These are phyloP conservation scores for Chloroceryle aenea DNA, from an alignment of 2,113 vertebrate species.

Conservation along the genomic window DNA sequence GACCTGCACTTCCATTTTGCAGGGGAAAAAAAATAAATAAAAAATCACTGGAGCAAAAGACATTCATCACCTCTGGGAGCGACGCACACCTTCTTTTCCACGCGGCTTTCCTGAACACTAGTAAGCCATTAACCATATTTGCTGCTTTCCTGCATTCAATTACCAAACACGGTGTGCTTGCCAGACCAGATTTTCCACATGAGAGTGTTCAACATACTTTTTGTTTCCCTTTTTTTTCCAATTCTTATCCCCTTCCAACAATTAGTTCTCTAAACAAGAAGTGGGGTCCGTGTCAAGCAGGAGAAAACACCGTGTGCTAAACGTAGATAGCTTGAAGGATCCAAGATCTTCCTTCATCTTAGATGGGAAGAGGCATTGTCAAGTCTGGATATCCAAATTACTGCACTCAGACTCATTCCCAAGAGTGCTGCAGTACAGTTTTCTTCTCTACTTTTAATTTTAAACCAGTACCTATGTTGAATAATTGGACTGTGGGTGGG, in stretches of 20 bases:
- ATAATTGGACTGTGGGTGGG: not conserved
- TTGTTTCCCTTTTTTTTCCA: not conserved
- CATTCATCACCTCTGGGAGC: not conserved
- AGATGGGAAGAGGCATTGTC: not conserved
- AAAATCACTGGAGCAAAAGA: not conserved
- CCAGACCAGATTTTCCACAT: conserved; percentile 22
- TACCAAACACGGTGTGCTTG: not conserved
- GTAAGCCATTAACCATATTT: conserved; percentile 31
- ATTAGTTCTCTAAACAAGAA: not conserved
- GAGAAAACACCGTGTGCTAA: not conserved
- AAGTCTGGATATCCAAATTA: not conserved
- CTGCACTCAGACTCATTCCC: not conserved
- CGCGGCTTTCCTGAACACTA: not conserved
- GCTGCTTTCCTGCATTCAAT: conserved; percentile 24
- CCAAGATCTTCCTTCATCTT: not conserved
- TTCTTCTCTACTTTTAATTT: not conserved
- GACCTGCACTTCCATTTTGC: not conserved
- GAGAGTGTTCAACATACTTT: not conserved
- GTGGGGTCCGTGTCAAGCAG: not conserved
- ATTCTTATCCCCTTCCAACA: not conserved
- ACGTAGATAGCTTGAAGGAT: not conserved
- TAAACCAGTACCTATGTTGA: not conserved
- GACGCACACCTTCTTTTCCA: not conserved
- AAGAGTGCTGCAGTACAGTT: not conserved
- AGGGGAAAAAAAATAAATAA: not conserved